Evolutionary conservation across 2,888 invertebrate species (phyloP), one percentile per base, ranked within the genome.

Genomic region (Seira sanloemensis): DNA sequence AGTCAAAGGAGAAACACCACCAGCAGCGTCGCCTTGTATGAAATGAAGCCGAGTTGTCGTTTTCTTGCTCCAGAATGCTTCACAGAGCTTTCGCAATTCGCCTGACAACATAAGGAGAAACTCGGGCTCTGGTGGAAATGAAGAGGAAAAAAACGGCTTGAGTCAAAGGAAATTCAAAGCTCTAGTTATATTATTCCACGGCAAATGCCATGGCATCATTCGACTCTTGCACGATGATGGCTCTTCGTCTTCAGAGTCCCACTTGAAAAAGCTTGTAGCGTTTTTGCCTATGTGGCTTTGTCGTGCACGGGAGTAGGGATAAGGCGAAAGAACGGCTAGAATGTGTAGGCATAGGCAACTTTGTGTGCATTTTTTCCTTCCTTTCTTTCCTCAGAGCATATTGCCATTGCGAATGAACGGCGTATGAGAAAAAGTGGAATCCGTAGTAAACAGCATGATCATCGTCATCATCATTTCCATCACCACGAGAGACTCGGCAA

Each of bases 41-140:
- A 66, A 66, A 19, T 66, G 19, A 66, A 62, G 25, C 9, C 23
- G 19, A 66, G 66, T 23, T n/a, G n/a, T n/a, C n/a, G n/a, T 66
- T 66, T 66, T 66, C 21, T 16, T 16, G 65, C 9, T 12, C 66
- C 66, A 62, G n/a, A n/a, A n/a, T n/a, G 27, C 26, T 18, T 19
- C 68, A 68, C 18, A 7, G 18, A 9, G 21, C 27, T 19, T 1
- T 27, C 50, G 21, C n/a, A 21, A 1, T 69, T 37, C 37, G 37
- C 16, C 23, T 18, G 75, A 27, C 18, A 76, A 67, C 67, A 68
- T 69, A 77, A 68, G 69, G 69, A 58, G 68, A 77, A 77, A 77
- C 66, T 76, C 67, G 75, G 75, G 65, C 66, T 66, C 66, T 73
- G 58, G 73, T 58, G 73, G 73, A 73, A n/a, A n/a, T n/a, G n/a